phyloP scores from a whole-genome alignment of 2,113 vertebrate genomes.

The Psilopogon haemacephalus region DNA sequence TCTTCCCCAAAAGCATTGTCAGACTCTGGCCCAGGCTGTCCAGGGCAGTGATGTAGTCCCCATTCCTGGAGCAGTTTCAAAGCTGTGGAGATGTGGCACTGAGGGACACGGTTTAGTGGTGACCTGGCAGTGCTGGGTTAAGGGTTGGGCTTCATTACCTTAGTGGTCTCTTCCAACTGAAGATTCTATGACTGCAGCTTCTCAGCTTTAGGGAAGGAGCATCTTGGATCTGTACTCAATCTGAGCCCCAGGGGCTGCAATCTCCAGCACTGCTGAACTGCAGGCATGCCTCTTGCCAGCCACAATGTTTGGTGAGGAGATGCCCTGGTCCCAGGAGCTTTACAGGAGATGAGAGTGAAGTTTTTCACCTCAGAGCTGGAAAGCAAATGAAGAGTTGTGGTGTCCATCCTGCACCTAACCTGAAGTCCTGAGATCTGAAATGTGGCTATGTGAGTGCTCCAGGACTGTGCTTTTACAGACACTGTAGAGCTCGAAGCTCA shows the following conservation, averaged over 20 bases:
- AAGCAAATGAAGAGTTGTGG: not conserved
- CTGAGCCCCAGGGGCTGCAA: accelerated
- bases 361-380: not conserved
- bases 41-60: too few species aligned
- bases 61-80: too few species aligned
- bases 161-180: too few species aligned
- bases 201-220: not conserved
- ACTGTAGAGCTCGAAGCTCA: too few species aligned
- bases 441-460: not conserved
- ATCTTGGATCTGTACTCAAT: accelerated
- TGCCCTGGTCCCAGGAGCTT: not conserved
- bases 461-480: not conserved
- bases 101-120: too few species aligned
- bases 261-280: not conserved
- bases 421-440: not conserved
- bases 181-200: not conserved
- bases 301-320: not conserved
- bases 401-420: not conserved
- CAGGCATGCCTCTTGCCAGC: not conserved
- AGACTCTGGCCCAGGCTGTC: too few species aligned
- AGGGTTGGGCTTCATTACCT: too few species aligned
- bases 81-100: too few species aligned
- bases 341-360: not conserved
- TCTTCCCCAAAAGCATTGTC: not conserved
- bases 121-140: too few species aligned